Base-by-base conservation (phyloP, 2,797 vertebrate genomes). In the Argya squamiceps region DNA sequence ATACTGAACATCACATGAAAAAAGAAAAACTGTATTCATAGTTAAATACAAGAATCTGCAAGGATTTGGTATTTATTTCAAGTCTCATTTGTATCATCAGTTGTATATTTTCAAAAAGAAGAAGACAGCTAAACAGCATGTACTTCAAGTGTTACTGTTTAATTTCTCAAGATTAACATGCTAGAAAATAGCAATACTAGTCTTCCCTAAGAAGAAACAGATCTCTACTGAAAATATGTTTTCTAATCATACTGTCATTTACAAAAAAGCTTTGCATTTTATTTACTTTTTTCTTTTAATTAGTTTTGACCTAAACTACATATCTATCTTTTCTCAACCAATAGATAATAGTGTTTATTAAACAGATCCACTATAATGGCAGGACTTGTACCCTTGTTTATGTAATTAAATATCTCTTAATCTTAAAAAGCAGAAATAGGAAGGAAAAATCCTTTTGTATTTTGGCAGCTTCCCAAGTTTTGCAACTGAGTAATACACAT, bases 401-500 rank as follows among this genome's bases (percentile, higher is more conserved):
- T 49, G 55, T 46, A 68, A 91, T 78, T 76, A 92, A 71, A 4
- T 85, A 90, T 63, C 64, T 88, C 69, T 90, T 78, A 32, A 84
- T 84, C 84, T 88, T 86, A 89, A 89, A 76, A 75, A 80, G 71
- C 49, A 89, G 44, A 64, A 78, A 81, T 39, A 85, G 56, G 62
- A 87, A 89, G 83, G 65, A 85, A 96, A 94, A 83, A 55, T 34
- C 30, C 36, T 82, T 69, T 27, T 74, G 75, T n/a, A 55, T 62
- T 89, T 78, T 96, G 94, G 88, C 60, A 64, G 84, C 68, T 59
- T 53, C n/a, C 44, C 73, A 56, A 58, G 49, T 78, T 93, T 92
- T 92, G 59, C 32, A 78, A 18, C 69, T 71, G 64, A 74, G 47
- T 86, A 88, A 60, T 12, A 85, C 6, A 4, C 30, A 44, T 21